phyloP scores from a whole-genome alignment of 2,113 vertebrate genomes.

The Vulpes vulpes region DNA sequence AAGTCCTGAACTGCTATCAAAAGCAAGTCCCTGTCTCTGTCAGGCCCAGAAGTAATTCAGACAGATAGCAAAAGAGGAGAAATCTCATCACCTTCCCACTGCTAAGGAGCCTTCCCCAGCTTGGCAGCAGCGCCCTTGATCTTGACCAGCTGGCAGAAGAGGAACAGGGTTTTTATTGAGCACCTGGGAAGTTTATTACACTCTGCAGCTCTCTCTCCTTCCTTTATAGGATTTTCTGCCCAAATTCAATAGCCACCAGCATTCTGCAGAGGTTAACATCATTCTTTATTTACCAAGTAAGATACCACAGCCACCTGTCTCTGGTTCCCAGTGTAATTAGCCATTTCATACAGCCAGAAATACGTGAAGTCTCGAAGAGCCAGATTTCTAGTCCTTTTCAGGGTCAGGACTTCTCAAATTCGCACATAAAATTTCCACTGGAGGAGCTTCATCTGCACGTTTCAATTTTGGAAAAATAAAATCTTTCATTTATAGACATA shows the following conservation, averaged over 20 bases:
- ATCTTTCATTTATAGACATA: background rate
- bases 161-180: slow-evolving; percentile 54
- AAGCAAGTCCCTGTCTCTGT: background rate
- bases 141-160: slow-evolving; percentile 6
- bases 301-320: slow-evolving; percentile 38
- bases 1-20: slow-evolving; percentile 34
- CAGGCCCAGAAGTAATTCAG: slow-evolving; percentile 61
- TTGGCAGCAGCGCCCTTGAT: background rate
- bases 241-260: slow-evolving; percentile 69
- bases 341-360: background rate
- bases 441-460: background rate
- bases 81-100: slow-evolving; percentile 63
- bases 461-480: slow-evolving; percentile 34
- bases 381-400: background rate
- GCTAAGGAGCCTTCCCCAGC: background rate
- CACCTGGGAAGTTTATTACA: slow-evolving; percentile 74
- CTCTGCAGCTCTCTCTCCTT: slow-evolving; percentile 50
- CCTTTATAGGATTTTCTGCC: slow-evolving; percentile 72
- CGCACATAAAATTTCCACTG: slow-evolving; percentile 9
- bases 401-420: background rate
- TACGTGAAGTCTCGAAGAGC: background rate
- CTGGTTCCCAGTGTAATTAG: slow-evolving; percentile 26
- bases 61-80: slow-evolving; percentile 34
- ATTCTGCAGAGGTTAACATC: slow-evolving; percentile 61
- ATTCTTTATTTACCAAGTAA: slow-evolving; percentile 60